A percentile compares a stretch with the other conserved stretches of the same genome.
Conservation (phyloP, 2,113 vertebrate species). For the Triplophysa dalaica region DNA sequence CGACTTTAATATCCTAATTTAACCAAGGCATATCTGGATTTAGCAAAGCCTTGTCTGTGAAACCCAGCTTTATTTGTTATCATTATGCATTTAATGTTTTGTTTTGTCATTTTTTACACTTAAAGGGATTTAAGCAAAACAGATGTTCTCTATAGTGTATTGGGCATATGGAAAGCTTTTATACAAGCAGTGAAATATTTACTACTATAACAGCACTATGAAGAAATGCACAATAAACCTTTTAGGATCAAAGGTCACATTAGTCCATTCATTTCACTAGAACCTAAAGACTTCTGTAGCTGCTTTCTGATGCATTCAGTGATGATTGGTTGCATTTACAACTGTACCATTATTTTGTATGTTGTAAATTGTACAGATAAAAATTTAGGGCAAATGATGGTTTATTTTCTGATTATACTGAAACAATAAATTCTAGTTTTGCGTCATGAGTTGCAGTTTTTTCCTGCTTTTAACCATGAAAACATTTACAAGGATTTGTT, state of each 20-base stretch:
- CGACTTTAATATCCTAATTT: no score
- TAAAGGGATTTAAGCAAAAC: not conserved
- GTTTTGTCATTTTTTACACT: not conserved
- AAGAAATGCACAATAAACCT: not conserved
- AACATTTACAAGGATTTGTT: no score
- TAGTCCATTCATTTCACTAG: not conserved
- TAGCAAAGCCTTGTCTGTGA: no score
- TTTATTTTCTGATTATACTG: constrained; percentile 76
- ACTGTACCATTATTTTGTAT: constrained; percentile 67
- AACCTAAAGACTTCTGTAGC: not conserved
- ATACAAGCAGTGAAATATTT: not conserved
- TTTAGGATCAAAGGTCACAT: not conserved
- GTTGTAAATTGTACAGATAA: constrained; percentile 79
- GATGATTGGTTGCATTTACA: constrained; percentile 72
- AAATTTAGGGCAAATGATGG: constrained; percentile 68
- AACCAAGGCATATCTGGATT: no score
- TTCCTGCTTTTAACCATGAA: not conserved
- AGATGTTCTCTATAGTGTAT: not conserved
- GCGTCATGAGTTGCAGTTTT: constrained; percentile 69
- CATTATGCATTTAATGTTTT: no score
- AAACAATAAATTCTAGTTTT: constrained; percentile 76
- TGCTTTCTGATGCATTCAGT: constrained; percentile 40
- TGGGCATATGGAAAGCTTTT: not conserved
- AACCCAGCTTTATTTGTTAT: no score
- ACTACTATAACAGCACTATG: not conserved